phyloP scores from a whole-genome alignment of 35 echinoderm and acorn worm species.

The Apostichopus parvimensis region DNA sequence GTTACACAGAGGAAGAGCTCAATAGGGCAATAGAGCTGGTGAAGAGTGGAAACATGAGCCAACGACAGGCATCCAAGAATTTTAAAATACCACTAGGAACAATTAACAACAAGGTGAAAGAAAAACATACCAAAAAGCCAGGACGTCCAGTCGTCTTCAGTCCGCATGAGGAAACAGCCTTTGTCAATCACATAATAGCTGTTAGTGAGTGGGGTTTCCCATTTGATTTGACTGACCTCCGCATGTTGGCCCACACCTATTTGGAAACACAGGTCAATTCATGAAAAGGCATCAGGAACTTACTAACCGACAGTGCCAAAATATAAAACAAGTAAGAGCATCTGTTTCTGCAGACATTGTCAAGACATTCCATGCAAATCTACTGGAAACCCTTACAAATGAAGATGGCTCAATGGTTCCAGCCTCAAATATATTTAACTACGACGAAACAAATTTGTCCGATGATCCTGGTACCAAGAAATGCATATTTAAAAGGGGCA shows the following conservation, averaged over 20 bases:
- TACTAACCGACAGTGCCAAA: slow-evolving; percentile 32
- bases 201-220: slow-evolving; percentile 46
- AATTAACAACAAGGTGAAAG: slow-evolving; percentile 38
- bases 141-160: slow-evolving; percentile 34
- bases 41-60: slow-evolving; percentile 19
- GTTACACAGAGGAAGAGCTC: slow-evolving; percentile 12
- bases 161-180: slow-evolving; percentile 15
- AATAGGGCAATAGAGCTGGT: neutral
- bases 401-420: too few relatives aligned
- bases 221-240: slow-evolving; percentile 38
- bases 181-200: slow-evolving; percentile 11
- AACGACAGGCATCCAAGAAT: neutral
- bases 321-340: slow-evolving; percentile 42
- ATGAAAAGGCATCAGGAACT: slow-evolving; percentile 23
- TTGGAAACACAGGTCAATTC: slow-evolving; percentile 20
- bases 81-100: slow-evolving; percentile 41
- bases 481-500: slow-evolving; percentile 43
- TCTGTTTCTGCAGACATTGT: slow-evolving; percentile 44
- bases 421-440: neutral
- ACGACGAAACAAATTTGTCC: slow-evolving; percentile 35
- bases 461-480: slow-evolving; percentile 39
- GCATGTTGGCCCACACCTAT: slow-evolving; percentile 43
- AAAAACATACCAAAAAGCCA: slow-evolving; percentile 46
- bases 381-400: neutral
- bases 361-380: slow-evolving; percentile 32